phyloP scores from a whole-genome alignment of 2,888 invertebrate genomes.

The Meandrusa payeni region DNA sequence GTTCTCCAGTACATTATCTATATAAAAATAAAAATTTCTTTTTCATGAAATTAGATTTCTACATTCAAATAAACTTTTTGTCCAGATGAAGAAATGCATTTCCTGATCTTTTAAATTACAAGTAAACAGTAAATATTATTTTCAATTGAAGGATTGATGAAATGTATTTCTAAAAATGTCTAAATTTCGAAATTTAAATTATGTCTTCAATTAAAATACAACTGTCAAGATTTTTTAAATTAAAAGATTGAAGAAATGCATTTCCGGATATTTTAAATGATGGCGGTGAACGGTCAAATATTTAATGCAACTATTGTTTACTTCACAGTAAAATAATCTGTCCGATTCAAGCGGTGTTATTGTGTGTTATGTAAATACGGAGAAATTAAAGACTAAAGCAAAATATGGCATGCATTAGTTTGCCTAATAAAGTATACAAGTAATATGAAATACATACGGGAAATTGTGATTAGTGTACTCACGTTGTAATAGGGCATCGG shows the following conservation, averaged over 20 bases:
- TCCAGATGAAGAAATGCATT: too few relatives aligned
- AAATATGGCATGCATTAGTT: slow-evolving; percentile 62
- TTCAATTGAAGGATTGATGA: too few relatives aligned
- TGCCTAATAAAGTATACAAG: slow-evolving; percentile 76
- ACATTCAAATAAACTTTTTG: too few relatives aligned
- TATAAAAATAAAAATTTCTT: neutral
- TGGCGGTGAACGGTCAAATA: slow-evolving; percentile 26
- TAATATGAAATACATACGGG: slow-evolving; percentile 74
- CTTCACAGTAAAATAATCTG: slow-evolving; percentile 25
- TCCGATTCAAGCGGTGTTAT: slow-evolving; percentile 28
- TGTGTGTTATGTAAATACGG: slow-evolving; percentile 67
- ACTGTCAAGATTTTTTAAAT: too few relatives aligned
- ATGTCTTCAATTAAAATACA: too few relatives aligned
- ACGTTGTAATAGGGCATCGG: slow-evolving; percentile 73
- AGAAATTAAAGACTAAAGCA: slow-evolving; percentile 73
- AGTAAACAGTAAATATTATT: too few relatives aligned
- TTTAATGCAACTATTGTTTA: slow-evolving; percentile 18
- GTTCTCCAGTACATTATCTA: slow-evolving; percentile 2
- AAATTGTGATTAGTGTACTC: slow-evolving; percentile 74
- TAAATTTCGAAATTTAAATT: too few relatives aligned
- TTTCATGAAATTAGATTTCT: too few relatives aligned
- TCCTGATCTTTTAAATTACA: too few relatives aligned
- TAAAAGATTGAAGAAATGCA: too few relatives aligned
- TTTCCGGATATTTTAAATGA: too few relatives aligned
- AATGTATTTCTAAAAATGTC: too few relatives aligned